These are phyloP conservation scores for Pandemis corylana DNA, from an alignment of 2,888 invertebrate species.

Conservation along the genomic window DNA sequence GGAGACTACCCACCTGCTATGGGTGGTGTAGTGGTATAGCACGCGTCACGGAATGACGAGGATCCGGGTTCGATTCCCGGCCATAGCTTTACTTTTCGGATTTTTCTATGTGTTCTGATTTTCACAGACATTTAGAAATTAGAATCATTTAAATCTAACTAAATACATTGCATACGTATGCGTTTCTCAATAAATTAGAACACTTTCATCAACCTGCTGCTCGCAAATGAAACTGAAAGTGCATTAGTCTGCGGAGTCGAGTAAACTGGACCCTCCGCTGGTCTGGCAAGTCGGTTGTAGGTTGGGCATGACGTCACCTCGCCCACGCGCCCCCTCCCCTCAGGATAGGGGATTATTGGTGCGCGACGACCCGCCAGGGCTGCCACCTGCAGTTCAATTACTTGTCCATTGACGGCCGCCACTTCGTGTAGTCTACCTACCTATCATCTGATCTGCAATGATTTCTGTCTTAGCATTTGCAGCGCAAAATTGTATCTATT, in stretches of 20 bases:
- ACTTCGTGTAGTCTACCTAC: background rate
- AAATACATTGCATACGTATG: too few species aligned
- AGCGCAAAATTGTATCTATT: background rate
- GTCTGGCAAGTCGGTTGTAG: conserved; percentile 9
- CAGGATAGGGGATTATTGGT: conserved; percentile 15
- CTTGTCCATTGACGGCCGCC: background rate
- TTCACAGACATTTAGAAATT: too few species aligned
- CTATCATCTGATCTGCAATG: background rate
- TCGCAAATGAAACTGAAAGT: background rate
- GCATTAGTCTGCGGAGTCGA: background rate
- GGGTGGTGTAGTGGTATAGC: too few species aligned
- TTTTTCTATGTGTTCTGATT: too few species aligned
- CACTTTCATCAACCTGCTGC: background rate
- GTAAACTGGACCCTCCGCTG: background rate
- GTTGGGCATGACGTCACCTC: conserved; percentile 38
- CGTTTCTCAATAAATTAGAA: background rate
- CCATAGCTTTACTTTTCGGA: too few species aligned
- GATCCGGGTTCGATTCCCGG: too few species aligned
- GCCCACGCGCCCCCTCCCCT: conserved; percentile 29
- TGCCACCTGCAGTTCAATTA: conserved; percentile 1
- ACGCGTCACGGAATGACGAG: too few species aligned
- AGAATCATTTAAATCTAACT: too few species aligned
- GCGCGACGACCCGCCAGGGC: conserved; percentile 20
- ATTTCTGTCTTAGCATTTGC: background rate
- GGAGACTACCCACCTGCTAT: too few species aligned